These are phyloP conservation scores for Sebastes cheni DNA, from an alignment of 2,797 vertebrate genomes.

Conservation along the genomic window DNA sequence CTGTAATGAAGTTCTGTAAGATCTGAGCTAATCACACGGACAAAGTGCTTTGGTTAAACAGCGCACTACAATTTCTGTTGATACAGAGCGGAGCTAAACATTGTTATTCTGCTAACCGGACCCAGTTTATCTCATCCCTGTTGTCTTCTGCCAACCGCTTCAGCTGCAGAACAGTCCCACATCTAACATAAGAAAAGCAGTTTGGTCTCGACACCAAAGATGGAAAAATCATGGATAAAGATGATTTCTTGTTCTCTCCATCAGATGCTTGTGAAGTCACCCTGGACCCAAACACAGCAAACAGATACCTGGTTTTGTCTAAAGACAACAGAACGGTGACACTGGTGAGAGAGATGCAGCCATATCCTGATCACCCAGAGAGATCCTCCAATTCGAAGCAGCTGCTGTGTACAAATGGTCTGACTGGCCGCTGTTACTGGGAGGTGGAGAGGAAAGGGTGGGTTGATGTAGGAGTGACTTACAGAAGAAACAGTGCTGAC, in stretches of 20 bases:
- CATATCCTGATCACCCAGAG: neutral
- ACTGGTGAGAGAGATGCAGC: neutral
- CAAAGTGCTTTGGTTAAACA: too few relatives aligned
- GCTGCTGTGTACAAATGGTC: neutral
- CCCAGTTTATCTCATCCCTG: too few relatives aligned
- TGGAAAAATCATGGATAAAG: neutral
- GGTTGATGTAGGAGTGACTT: neutral
- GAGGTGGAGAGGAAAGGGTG: neutral
- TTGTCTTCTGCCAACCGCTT: too few relatives aligned
- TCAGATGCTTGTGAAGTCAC: slow-evolving; percentile 15
- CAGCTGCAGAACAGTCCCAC: too few relatives aligned
- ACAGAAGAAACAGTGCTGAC: neutral
- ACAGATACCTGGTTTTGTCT: neutral
- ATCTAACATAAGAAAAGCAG: too few relatives aligned
- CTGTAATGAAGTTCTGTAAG: too few relatives aligned
- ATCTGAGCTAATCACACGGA: too few relatives aligned
- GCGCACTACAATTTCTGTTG: too few relatives aligned
- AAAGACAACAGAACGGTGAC: neutral
- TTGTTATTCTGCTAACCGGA: too few relatives aligned
- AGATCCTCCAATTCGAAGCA: neutral
- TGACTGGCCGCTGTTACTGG: neutral
- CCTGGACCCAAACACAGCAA: slow-evolving; percentile 24
- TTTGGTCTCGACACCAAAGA: neutral
- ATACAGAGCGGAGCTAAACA: too few relatives aligned
- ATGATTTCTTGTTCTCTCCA: neutral